phyloP scores from a whole-genome alignment of 2,113 vertebrate species.

The Petromus typicus region DNA sequence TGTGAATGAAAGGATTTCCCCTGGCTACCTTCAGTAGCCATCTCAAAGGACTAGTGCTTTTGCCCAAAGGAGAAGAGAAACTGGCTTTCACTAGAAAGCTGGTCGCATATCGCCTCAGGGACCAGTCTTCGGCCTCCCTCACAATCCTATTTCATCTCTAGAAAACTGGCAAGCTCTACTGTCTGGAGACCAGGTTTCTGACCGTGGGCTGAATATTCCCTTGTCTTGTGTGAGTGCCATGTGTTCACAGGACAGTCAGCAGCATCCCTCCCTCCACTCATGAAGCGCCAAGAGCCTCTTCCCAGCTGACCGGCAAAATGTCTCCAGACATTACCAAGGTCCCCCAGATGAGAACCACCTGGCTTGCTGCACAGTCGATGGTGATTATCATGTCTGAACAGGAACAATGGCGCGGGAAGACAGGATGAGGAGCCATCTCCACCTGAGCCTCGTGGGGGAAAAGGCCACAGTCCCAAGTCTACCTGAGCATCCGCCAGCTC shows the following conservation, averaged over 20 bases:
- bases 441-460: neutral
- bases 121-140: neutral
- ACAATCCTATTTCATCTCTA: slow-evolving; percentile 24
- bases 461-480: neutral
- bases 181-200: neutral
- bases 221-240: neutral
- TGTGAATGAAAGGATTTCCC: slow-evolving; percentile 38
- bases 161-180: slow-evolving; percentile 12
- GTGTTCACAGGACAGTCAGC: accelerated
- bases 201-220: neutral
- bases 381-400: neutral
- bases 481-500: slow-evolving; percentile 93
- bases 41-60: neutral
- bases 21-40: neutral
- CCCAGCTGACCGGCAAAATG: neutral
- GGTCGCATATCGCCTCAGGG: neutral
- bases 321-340: neutral
- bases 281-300: neutral
- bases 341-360: neutral
- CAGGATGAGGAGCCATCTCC: neutral
- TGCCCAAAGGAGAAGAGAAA: slow-evolving; percentile 60
- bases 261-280: neutral
- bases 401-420: neutral
- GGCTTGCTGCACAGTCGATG: neutral
- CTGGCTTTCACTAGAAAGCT: neutral